A percentile compares a stretch with the other conserved stretches of the same genome.
These are phyloP conservation scores for Bombus huntii DNA, from an alignment of 1,140 invertebrate genomes.

Conservation along the genomic window DNA sequence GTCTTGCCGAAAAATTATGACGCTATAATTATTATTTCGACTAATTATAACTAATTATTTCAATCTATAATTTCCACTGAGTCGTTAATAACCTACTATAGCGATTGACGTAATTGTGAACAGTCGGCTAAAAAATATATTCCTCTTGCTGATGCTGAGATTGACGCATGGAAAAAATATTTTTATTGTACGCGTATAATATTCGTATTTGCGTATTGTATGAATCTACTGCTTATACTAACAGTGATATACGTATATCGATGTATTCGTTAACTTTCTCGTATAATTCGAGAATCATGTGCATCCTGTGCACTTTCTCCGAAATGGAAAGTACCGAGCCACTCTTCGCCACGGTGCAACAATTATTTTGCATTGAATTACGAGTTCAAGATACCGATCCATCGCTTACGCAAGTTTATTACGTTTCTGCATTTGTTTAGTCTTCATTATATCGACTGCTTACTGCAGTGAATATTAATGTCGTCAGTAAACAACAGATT, in stretches of 20 bases:
- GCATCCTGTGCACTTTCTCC: constrained; percentile 41
- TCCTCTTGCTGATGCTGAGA: neutral
- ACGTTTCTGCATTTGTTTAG: neutral
- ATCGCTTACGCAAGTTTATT: neutral
- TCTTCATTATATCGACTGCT: no score
- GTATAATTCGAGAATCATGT: neutral
- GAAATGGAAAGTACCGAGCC: constrained; percentile 47
- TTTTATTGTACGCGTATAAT: no score
- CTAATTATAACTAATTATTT: no score
- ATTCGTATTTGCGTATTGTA: no score
- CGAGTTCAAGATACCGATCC: no score
- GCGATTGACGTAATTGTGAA: no score
- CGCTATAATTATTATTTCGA: no score
- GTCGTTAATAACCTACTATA: no score
- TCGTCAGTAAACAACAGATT: no score
- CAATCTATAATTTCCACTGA: no score
- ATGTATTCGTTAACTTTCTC: constrained; percentile 19
- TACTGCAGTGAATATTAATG: no score
- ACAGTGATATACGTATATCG: neutral
- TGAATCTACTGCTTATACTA: neutral
- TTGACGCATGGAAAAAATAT: neutral
- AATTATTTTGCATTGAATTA: neutral
- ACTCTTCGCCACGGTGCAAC: neutral
- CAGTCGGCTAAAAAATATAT: neutral
- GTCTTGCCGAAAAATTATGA: no score